Evolutionary conservation across 2,113 vertebrate species (phyloP).

Genomic region (Melospiza melodia): DNA sequence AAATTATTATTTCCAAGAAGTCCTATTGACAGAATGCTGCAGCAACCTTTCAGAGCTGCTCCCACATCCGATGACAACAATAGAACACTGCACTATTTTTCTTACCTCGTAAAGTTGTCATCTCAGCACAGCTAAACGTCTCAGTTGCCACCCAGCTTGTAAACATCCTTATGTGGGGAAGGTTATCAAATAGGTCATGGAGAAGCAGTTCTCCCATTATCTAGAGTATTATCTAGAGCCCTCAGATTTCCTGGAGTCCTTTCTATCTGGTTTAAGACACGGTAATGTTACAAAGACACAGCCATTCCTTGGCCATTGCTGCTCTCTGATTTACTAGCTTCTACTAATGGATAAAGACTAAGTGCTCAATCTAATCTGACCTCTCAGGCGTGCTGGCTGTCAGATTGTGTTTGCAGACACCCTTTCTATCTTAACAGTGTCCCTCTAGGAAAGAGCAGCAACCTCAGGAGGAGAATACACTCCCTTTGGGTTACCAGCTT

Average conservation of each 20-base stretch:
- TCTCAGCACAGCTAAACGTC: conserved; percentile 20
- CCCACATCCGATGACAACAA: not conserved
- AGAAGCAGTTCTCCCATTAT: conserved; percentile 46
- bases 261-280: conserved; percentile 46
- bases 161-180: conserved; percentile 40
- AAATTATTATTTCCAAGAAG: conserved; percentile 23
- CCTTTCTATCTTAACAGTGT: not conserved
- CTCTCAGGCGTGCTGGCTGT: conserved; percentile 38
- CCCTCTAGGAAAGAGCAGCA: not conserved
- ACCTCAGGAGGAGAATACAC: not conserved
- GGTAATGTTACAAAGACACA: conserved; percentile 33
- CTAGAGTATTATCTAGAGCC: conserved; percentile 64
- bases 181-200: conserved; percentile 51
- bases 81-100: conserved; percentile 25
- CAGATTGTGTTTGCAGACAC: conserved; percentile 18
- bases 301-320: conserved; percentile 33
- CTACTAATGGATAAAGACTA: conserved; percentile 53
- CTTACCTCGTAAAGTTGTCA: conserved; percentile 60
- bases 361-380: conserved; percentile 56
- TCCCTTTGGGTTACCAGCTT: not conserved
- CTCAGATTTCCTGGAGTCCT: conserved; percentile 64
- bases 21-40: not conserved
- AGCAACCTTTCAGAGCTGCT: conserved; percentile 37
- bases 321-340: conserved; percentile 56
- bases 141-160: conserved; percentile 25